Conservation (phyloP, 2,113 vertebrate genomes). For the Perca schrenkii region DNA sequence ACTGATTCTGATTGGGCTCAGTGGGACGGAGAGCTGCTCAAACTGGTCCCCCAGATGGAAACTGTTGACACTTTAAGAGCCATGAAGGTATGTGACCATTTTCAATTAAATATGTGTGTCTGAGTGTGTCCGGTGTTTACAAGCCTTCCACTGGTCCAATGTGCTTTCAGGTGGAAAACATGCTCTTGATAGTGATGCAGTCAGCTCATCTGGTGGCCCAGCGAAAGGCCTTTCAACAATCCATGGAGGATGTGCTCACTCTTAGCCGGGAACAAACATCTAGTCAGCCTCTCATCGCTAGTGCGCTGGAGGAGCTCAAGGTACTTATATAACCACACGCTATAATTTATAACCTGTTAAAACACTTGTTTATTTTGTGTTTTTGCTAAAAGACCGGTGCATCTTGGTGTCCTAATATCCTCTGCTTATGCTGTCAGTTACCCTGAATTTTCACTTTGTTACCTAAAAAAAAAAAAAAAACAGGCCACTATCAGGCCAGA, state of each 20-base stretch:
- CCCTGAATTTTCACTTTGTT: slow-evolving; percentile 4
- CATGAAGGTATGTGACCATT: slow-evolving; percentile 88
- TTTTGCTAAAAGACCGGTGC: slow-evolving; percentile 12
- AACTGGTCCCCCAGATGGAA: slow-evolving; percentile 93
- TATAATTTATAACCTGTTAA: neutral
- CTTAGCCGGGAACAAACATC: slow-evolving; percentile 95
- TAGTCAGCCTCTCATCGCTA: slow-evolving; percentile 93
- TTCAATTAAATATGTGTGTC: neutral
- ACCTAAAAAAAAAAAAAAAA: neutral
- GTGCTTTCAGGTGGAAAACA: slow-evolving; percentile 89
- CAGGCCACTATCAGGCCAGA: neutral
- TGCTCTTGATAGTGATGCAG: slow-evolving; percentile 95
- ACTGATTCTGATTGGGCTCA: slow-evolving; percentile 83
- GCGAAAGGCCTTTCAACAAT: slow-evolving; percentile 94
- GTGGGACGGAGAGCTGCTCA: slow-evolving; percentile 89
- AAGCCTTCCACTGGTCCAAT: neutral
- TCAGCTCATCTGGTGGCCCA: slow-evolving; percentile 92
- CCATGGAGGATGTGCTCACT: slow-evolving; percentile 90
- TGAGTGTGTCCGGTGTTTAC: neutral
- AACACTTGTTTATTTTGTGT: neutral
- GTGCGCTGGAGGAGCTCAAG: slow-evolving; percentile 95
- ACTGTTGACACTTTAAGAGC: slow-evolving; percentile 92
- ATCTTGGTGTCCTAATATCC: slow-evolving; percentile 44
- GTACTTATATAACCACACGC: slow-evolving; percentile 75
- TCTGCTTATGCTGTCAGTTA: slow-evolving; percentile 6